Evolutionary conservation across 2,797 vertebrate species (phyloP), one percentile per base, ranked within the genome.

Genomic region (Sebastes flavidus): DNA sequence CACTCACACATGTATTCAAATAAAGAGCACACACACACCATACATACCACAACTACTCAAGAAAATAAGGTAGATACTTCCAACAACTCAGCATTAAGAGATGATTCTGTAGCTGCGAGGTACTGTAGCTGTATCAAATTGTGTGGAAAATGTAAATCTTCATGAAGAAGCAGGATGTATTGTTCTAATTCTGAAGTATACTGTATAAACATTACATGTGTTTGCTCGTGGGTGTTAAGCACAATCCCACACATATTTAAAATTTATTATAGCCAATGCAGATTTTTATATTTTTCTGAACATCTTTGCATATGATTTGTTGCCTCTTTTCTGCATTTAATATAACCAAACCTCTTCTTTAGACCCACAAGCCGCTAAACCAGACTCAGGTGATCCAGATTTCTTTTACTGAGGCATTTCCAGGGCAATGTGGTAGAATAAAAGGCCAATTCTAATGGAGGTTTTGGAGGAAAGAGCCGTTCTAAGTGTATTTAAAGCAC

Each of bases 1-100:
- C 72, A 49, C 55, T 84, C 82, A 83, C 42, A 58, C 42, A 42
- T 46, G n/a, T 52, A 73, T 66, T 86, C 27, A n/a, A 59, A 72
- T 34, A 54, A 72, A 66, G 29, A 14, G 52, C 20, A 42, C 38
- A 55, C 20, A 56, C 10, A 29, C 9, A 62, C 32, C 13, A 24
- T 8, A 36, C 22, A 49, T 12, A 36, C 24, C 13, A 38, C 12
- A 52, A 30, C 4, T 18, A 34, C 30, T 60, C 8, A 11, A 25
- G 8, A 71, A 30, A 25, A 72, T 14, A 46, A 34, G 12, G 20
- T 11, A 32, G 11, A 67, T 27, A 10, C 20, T 49, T 69, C 18
- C 56, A 25, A 42, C 6, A 74, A 34, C 49, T 38, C 24, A 18
- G 32, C 32, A 65, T 62, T 20, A 30, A 75, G 3, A 36, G 4